These are phyloP conservation scores for Dendrocopos noguchii DNA, from an alignment of 2,113 vertebrate species.

Conservation along the genomic window DNA sequence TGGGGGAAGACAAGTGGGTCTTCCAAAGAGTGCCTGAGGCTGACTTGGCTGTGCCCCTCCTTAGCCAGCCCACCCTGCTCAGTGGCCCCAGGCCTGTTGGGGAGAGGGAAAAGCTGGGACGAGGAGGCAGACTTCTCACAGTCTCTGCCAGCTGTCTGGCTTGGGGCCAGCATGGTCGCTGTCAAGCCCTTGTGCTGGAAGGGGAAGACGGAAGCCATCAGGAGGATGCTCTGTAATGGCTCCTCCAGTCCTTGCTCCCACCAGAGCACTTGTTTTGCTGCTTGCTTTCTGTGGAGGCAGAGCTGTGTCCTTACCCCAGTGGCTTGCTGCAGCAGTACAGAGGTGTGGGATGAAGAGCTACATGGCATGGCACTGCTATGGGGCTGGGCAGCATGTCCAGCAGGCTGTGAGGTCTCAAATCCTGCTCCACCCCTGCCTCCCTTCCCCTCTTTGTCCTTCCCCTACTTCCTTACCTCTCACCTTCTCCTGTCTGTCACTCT, in stretches of 20 bases:
- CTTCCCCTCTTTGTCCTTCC: background rate
- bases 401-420: background rate
- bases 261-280: background rate
- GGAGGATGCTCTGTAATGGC: background rate
- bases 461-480: background rate
- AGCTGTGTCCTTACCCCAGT: background rate
- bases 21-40: background rate
- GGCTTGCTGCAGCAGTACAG: background rate
- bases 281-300: background rate
- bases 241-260: rapidly evolving
- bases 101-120: background rate
- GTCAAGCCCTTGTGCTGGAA: background rate
- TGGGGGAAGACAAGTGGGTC: rapidly evolving
- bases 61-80: background rate
- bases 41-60: rapidly evolving
- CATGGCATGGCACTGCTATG: rapidly evolving
- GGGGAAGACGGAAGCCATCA: background rate
- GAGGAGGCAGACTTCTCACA: background rate
- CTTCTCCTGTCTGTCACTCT: constrained; percentile 8
- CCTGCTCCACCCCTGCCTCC: background rate
- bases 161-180: background rate
- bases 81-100: too few species aligned
- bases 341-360: background rate
- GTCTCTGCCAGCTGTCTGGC: background rate
- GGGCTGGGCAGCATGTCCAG: background rate